Conservation (phyloP, 2,113 vertebrate species). For the Sclerurus mexicanus region DNA sequence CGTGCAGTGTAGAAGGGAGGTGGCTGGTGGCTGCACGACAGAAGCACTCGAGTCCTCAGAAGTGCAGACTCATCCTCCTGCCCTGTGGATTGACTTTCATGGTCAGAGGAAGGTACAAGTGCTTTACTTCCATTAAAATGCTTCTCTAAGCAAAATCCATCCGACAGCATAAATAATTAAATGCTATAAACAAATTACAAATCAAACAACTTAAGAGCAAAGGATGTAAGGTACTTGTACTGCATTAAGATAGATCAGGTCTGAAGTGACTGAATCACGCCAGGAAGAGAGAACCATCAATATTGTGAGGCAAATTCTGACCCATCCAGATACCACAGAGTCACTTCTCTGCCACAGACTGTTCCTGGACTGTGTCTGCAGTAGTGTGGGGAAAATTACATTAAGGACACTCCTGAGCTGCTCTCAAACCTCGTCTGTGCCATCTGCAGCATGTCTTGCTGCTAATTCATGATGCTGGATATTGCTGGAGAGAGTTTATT, state of each 20-base stretch:
- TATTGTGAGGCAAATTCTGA: neutral
- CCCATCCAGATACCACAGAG: neutral
- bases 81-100: neutral
- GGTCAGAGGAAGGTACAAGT: neutral
- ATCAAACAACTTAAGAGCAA: slow-evolving; percentile 27
- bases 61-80: neutral
- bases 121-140: neutral
- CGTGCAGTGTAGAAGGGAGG: neutral
- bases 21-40: neutral
- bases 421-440: neutral
- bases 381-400: neutral
- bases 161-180: slow-evolving; percentile 40
- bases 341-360: neutral
- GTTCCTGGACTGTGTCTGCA: neutral
- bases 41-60: neutral
- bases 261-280: neutral
- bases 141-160: neutral
- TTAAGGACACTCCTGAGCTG: neutral
- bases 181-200: neutral
- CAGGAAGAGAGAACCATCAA: neutral
- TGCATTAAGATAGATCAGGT: slow-evolving; percentile 11
- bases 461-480: neutral
- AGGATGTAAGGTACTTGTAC: neutral
- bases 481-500: neutral
- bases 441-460: neutral